These are phyloP conservation scores for Oncorhynchus masou DNA, from an alignment of 2,113 vertebrate species.

Conservation along the genomic window DNA sequence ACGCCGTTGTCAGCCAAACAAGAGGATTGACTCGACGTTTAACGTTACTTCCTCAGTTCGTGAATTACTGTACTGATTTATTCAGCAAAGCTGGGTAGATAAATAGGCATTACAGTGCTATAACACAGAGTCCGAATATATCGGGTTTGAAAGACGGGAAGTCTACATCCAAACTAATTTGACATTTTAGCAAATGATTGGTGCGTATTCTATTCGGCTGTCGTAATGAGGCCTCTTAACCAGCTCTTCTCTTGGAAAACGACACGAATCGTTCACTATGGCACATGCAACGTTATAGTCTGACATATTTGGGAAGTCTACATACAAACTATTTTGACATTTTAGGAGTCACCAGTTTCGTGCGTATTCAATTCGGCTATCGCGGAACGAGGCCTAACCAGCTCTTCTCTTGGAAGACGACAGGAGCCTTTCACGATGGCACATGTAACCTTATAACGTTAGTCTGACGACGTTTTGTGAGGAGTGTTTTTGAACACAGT, in stretches of 20 bases:
- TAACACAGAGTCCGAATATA: neutral
- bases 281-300: neutral
- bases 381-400: conserved; percentile 23
- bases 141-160: too few species aligned
- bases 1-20: too few species aligned
- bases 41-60: too few species aligned
- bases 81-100: neutral
- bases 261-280: too few species aligned
- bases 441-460: neutral
- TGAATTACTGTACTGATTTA: too few species aligned
- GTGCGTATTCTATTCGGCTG: neutral
- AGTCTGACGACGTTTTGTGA: neutral
- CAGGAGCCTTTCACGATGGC: too few species aligned
- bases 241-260: neutral
- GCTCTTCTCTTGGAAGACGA: neutral
- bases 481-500: conserved; percentile 5
- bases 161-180: too few species aligned
- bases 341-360: too few species aligned
- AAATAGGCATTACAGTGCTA: neutral
- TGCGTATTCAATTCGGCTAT: neutral
- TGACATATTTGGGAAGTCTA: neutral
- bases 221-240: conserved; percentile 18
- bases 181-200: too few species aligned
- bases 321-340: too few species aligned
- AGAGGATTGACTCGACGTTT: too few species aligned